Evolutionary conservation across 2,113 vertebrate genomes (phyloP).

Genomic region (Clarias batrachus): DNA sequence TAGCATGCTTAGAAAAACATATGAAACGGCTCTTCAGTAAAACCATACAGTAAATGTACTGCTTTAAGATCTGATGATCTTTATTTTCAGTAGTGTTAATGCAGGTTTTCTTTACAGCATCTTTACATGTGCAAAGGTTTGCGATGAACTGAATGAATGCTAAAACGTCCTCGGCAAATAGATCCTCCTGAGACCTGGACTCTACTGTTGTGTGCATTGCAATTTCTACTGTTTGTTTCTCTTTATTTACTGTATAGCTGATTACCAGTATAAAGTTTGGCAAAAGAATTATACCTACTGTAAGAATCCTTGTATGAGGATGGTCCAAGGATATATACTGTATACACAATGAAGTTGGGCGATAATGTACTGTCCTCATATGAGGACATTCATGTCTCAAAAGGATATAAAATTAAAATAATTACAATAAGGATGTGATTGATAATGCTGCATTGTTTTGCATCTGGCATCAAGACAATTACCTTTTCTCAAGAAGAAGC

Average conservation of each 20-base stretch:
- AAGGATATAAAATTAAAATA: not conserved
- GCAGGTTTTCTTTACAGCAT: not conserved
- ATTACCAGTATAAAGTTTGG: too few species aligned
- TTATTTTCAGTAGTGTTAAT: not conserved
- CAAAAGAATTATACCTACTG: too few species aligned
- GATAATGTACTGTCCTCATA: too few species aligned
- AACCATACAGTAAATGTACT: not conserved
- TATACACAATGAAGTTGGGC: too few species aligned
- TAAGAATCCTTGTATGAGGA: too few species aligned
- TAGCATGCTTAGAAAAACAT: not conserved
- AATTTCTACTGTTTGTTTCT: too few species aligned
- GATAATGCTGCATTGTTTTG: not conserved
- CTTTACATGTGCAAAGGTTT: not conserved
- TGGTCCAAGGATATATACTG: too few species aligned
- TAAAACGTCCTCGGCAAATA: not conserved
- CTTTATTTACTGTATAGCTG: too few species aligned
- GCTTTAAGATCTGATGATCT: not conserved
- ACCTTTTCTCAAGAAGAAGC: too few species aligned
- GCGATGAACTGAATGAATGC: not conserved
- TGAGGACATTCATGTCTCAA: too few species aligned
- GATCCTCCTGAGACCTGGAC: too few species aligned
- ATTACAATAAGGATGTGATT: not conserved
- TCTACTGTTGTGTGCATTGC: too few species aligned
- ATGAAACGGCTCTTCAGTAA: not conserved
- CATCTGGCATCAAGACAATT: not conserved